Evolutionary conservation across 2,888 invertebrate genomes (phyloP).

Genomic region (Melinaea marsaeus): DNA sequence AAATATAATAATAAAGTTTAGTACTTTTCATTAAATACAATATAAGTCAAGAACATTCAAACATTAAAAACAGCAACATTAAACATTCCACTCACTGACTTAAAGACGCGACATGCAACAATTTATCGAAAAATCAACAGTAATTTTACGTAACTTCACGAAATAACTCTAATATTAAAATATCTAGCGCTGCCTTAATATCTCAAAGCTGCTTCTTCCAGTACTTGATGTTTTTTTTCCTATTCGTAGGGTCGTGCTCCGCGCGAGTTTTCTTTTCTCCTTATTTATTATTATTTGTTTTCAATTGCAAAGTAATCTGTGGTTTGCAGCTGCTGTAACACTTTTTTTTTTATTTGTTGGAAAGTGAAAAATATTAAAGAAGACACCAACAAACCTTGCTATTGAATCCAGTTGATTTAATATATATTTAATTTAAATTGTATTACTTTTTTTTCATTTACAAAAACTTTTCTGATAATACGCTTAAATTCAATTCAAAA

Average conservation of each 20-base stretch:
- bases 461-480: too few species aligned
- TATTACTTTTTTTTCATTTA: neutral
- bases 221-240: slow-evolving; percentile 54
- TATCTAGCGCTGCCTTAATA: slow-evolving; percentile 61
- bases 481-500: too few species aligned
- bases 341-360: slow-evolving; percentile 27
- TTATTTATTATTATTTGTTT: slow-evolving; percentile 77
- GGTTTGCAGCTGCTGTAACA: slow-evolving; percentile 65
- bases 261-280: slow-evolving; percentile 37
- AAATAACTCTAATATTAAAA: slow-evolving; percentile 58
- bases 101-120: too few species aligned
- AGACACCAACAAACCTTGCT: slow-evolving; percentile 1
- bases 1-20: too few species aligned
- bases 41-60: too few species aligned
- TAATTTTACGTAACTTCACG: slow-evolving; percentile 43
- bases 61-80: too few species aligned
- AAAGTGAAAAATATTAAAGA: slow-evolving; percentile 35
- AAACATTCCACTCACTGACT: too few species aligned
- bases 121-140: slow-evolving; percentile 30
- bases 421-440: neutral
- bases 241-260: slow-evolving; percentile 62
- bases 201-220: slow-evolving; percentile 45
- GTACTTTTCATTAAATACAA: too few species aligned
- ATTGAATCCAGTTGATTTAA: neutral
- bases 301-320: slow-evolving; percentile 75